A percentile compares a stretch with the other conserved stretches of the same genome.
These are phyloP conservation scores for Lingula anatina DNA, from an alignment of 2,888 invertebrate genomes.

Conservation along the genomic window DNA sequence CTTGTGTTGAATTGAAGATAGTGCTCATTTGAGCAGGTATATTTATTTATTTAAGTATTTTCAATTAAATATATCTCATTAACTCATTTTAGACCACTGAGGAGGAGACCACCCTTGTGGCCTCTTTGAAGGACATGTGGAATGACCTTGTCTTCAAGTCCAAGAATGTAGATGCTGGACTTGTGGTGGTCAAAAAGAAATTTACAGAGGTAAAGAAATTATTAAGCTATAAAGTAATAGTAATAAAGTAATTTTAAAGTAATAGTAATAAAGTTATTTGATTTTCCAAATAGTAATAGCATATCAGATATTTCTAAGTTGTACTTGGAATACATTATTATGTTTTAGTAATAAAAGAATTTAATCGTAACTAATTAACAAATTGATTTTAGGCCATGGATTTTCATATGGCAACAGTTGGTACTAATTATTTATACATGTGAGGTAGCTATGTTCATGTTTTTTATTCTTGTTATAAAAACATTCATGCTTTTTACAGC, in stretches of 20 bases:
- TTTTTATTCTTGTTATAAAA: conserved; percentile 1
- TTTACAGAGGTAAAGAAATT: conserved; percentile 63
- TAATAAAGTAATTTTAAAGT: no score
- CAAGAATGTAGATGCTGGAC: conserved; percentile 52
- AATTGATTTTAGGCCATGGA: no score
- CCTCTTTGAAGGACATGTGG: conserved; percentile 41
- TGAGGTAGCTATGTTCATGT: neutral
- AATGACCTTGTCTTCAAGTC: conserved; percentile 49
- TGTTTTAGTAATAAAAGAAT: neutral
- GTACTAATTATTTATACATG: neutral
- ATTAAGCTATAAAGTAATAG: neutral
- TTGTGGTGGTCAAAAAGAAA: conserved; percentile 71
- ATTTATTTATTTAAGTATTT: neutral
- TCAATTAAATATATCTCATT: neutral
- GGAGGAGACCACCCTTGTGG: neutral
- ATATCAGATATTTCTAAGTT: no score
- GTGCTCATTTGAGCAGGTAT: no score
- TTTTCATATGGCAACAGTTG: neutral
- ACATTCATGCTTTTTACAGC: no score
- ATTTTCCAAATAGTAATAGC: no score
- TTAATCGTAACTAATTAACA: neutral
- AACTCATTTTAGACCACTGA: neutral
- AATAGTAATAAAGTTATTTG: no score
- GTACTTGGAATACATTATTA: no score
- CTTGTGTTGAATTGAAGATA: no score